These are phyloP conservation scores for Sinonovacula constricta DNA, from an alignment of 1,140 invertebrate species.

Conservation along the genomic window DNA sequence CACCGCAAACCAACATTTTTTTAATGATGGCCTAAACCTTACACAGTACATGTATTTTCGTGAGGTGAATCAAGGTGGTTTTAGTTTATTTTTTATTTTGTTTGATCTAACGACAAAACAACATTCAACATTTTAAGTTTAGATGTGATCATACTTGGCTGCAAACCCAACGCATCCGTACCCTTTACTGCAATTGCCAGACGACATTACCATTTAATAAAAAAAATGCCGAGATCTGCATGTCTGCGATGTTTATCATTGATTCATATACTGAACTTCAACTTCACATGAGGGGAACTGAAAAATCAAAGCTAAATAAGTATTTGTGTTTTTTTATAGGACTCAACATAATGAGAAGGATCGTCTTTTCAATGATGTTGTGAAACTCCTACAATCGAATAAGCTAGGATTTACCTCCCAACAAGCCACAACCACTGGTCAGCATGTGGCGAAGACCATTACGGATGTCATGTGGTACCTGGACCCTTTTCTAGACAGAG, in stretches of 20 bases:
- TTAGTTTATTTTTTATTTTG: too few relatives aligned
- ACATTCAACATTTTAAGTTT: too few relatives aligned
- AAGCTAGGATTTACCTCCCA: too few relatives aligned
- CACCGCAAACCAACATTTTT: slow-evolving; percentile 5
- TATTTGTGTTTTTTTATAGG: not conserved
- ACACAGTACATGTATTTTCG: too few relatives aligned
- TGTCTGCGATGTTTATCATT: not conserved
- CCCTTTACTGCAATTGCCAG: too few relatives aligned
- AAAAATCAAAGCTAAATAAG: not conserved
- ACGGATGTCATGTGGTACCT: not conserved
- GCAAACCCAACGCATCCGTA: not conserved
- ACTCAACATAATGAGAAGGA: not conserved
- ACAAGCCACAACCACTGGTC: too few relatives aligned
- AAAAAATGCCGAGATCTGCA: not conserved
- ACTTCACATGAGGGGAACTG: not conserved
- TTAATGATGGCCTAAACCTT: slow-evolving; percentile 6
- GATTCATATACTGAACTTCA: not conserved
- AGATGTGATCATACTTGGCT: too few relatives aligned
- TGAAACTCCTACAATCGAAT: too few relatives aligned
- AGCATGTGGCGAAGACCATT: not conserved
- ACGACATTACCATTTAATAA: too few relatives aligned
- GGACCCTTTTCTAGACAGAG: not conserved
- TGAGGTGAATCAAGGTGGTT: too few relatives aligned
- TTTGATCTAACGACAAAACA: too few relatives aligned
- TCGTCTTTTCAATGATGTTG: not conserved